Evolutionary conservation across 2,888 invertebrate genomes (phyloP).

Genomic region (Drosophila fulvimacula): DNA sequence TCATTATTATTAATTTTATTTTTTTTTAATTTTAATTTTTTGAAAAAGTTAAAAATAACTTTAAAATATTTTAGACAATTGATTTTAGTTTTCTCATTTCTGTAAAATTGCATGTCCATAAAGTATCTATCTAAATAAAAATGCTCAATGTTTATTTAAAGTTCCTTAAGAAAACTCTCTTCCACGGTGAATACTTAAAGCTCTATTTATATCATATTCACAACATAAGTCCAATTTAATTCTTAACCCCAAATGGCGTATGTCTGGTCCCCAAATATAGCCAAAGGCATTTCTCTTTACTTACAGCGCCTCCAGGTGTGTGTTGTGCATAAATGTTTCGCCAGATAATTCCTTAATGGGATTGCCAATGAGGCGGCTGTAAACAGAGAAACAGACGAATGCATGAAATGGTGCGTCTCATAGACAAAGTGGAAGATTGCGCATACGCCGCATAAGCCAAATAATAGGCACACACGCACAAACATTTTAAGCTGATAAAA

Average conservation of each 20-base stretch:
- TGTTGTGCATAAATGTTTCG: slow-evolving; percentile 84
- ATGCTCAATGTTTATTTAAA: not conserved
- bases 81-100: not conserved
- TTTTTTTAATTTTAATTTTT: no score
- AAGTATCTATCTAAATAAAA: not conserved
- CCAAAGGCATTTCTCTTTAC: slow-evolving; percentile 61
- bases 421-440: slow-evolving; percentile 43
- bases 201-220: slow-evolving; percentile 5
- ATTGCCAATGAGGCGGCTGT: slow-evolving; percentile 86
- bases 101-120: no score
- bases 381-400: slow-evolving; percentile 45
- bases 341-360: slow-evolving; percentile 84
- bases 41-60: no score
- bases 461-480: slow-evolving; percentile 52
- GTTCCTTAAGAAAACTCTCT: not conserved
- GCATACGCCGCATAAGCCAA: slow-evolving; percentile 60
- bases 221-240: slow-evolving; percentile 32
- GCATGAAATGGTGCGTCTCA: slow-evolving; percentile 33
- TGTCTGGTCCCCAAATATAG: slow-evolving; percentile 15
- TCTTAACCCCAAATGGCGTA: slow-evolving; percentile 29
- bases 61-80: no score
- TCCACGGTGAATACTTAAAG: not conserved
- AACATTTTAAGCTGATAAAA: slow-evolving; percentile 54
- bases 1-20: no score
- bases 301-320: slow-evolving; percentile 86